phyloP scores from a whole-genome alignment of 2,888 invertebrate species.

The Athrips mouffetella region DNA sequence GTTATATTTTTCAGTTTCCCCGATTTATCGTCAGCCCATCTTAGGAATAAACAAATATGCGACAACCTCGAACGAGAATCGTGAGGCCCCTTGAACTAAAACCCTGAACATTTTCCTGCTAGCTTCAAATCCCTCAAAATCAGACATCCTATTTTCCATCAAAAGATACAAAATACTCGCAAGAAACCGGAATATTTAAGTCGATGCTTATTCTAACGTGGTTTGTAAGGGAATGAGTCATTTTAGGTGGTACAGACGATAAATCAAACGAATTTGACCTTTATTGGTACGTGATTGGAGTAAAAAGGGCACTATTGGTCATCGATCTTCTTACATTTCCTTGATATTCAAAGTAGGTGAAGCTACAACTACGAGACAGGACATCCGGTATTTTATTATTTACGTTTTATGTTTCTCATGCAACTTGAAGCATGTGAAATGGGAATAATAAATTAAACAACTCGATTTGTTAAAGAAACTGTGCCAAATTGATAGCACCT shows the following conservation, averaged over 20 bases:
- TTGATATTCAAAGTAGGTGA: slow-evolving; percentile 1
- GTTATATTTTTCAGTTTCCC: not conserved
- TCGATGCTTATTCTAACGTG: not conserved
- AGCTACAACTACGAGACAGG: not conserved
- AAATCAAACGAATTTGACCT: slow-evolving; percentile 16
- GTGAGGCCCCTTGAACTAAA: slow-evolving; percentile 54
- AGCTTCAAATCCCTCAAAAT: not conserved
- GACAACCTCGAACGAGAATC: slow-evolving; percentile 55
- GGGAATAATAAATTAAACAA: too few species aligned
- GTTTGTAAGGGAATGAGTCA: not conserved
- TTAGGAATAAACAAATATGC: slow-evolving; percentile 8
- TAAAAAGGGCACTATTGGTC: slow-evolving; percentile 6
- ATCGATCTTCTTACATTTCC: slow-evolving; percentile 4
- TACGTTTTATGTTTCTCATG: too few species aligned
- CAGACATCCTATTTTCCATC: slow-evolving; percentile 14
- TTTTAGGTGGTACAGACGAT: not conserved
- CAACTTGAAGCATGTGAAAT: too few species aligned
- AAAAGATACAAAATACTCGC: not conserved
- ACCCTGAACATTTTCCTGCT: slow-evolving; percentile 44
- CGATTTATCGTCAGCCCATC: not conserved
- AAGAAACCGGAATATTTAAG: not conserved
- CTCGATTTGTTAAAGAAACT: too few species aligned
- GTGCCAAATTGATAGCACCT: too few species aligned
- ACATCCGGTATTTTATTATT: not conserved
- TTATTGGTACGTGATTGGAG: slow-evolving; percentile 17